Base-by-base conservation (phyloP, 53 echinoderm and acorn worm species). In the Crossaster papposus region DNA sequence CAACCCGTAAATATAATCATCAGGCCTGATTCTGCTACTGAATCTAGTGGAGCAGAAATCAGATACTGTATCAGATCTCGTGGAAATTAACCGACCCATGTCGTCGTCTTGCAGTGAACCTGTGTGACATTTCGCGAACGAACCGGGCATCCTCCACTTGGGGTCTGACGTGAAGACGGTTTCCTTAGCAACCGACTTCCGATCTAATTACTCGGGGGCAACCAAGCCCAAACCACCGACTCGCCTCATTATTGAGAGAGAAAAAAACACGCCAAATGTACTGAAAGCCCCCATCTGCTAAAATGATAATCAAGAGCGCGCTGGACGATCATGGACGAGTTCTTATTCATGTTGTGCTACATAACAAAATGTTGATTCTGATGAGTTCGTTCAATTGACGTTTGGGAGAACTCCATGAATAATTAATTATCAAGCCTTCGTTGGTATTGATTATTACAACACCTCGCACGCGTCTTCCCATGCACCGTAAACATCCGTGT, bases 101-200 rank as follows among this genome's bases (percentile, higher is more conserved):
- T 78, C 51, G 51, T 78, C 36, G 33, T 74, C 75, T 74, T 13
- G 74, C 24, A n/a, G 10, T 52, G 79, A 78, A 62, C 55, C 70
- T 53, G 54, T 72, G 51, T 85, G 73, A 85, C 85, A 71, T 85
- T 85, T 85, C 22, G 44, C 51, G n/a, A 50, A 51, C 78, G 51
- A 24, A 30, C 9, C 32, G 51, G 34, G 30, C 53, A 53, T 28
- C 33, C n/a, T 51, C 36, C 73, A 31, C 31, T n/a, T n/a, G 72
- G 58, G 85, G 72, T 53, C 85, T 85, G 85, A 85, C 85, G 85
- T 85, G 53, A 50, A 85, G 73, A 54, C 32, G 12, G 73, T 85
- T 72, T 72, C 85, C 72, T n/a, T 50, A 54, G 85, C 51, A 72
- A 85, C 85, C n/a, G n/a, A 72, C 85, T 72, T 85, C 85, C 85